Conservation (phyloP, 2,113 vertebrate species). For the Cryptotis parvus region DNA sequence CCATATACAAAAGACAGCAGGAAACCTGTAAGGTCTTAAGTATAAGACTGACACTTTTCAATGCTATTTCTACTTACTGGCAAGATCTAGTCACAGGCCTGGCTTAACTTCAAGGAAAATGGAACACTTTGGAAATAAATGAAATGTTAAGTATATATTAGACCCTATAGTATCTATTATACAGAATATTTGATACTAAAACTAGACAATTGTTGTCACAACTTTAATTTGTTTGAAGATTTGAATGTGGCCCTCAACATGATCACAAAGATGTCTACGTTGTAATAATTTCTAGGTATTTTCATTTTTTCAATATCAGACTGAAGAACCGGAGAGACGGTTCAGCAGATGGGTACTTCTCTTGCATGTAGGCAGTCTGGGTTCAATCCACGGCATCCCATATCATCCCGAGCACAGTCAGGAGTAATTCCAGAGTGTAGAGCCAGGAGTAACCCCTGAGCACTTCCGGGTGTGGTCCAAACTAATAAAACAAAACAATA, state of each 20-base stretch:
- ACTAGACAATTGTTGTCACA: background rate
- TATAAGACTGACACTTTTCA: background rate
- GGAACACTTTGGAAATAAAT: background rate
- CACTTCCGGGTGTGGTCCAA: too few species aligned
- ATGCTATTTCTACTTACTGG: background rate
- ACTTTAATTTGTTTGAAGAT: background rate
- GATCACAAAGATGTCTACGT: background rate
- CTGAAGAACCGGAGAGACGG: too few species aligned
- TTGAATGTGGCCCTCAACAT: background rate
- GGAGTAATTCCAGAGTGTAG: too few species aligned
- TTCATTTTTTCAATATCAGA: background rate
- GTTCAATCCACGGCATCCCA: too few species aligned
- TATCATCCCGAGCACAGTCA: too few species aligned
- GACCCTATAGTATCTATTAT: background rate
- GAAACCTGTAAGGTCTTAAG: background rate
- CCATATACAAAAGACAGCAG: background rate
- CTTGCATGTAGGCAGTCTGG: too few species aligned
- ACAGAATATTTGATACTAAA: background rate
- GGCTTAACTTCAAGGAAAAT: background rate
- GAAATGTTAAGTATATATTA: background rate
- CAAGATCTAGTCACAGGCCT: background rate
- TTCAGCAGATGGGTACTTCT: too few species aligned
- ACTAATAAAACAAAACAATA: too few species aligned
- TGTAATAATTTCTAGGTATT: constrained; percentile 35
- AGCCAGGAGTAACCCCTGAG: too few species aligned